Evolutionary conservation across 2,888 invertebrate species (phyloP), one percentile per base, ranked within the genome.

Genomic region (Melanostoma mellinum): DNA sequence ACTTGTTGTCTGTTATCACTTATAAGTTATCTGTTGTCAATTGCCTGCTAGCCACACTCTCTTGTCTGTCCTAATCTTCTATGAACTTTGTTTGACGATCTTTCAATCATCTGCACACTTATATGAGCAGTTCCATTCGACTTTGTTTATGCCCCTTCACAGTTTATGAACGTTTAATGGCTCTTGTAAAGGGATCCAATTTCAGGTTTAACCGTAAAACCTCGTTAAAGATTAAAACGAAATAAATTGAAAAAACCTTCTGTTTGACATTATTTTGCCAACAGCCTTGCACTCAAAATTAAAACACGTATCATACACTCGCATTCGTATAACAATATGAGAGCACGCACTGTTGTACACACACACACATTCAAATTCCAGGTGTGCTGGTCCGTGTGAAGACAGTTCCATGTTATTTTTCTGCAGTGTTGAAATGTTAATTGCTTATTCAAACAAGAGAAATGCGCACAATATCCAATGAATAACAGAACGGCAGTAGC

Each of bases 401-500:
- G 40, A 4, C 38, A 50, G 40, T 46, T 55, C 50, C 44, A 20
- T 78, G 38, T 71, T 79, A 53, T 69, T 79, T 65, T 52, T 44
- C 52, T 32, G 61, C 69, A 71, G 61, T 74, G 74, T 75, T 84
- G 79, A 79, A 84, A 78, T 76, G 80, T 76, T 80, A 79, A 80
- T 85, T 76, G 80, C 76, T 80, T 80, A 80, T 71, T 80, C 80
- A 76, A 76, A 85, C 72, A 85, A 63, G 68, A 52, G 46, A 10
- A 61, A 71, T 58, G 61, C 68, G 52, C 53, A 50, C 48, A 53
- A 20, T 20, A 61, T 61, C 44, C 60, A 68, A 68, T 40, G 53
- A 56, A 52, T 52, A 55, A 42, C 35, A 30, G 38, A 48, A 32
- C n/a, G 46, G 32, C 10, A 61, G 38, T 30, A 67, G 30, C 63